These are phyloP conservation scores for Loripinus fragilis DNA, from an alignment of 2,888 invertebrate species.

Conservation along the genomic window DNA sequence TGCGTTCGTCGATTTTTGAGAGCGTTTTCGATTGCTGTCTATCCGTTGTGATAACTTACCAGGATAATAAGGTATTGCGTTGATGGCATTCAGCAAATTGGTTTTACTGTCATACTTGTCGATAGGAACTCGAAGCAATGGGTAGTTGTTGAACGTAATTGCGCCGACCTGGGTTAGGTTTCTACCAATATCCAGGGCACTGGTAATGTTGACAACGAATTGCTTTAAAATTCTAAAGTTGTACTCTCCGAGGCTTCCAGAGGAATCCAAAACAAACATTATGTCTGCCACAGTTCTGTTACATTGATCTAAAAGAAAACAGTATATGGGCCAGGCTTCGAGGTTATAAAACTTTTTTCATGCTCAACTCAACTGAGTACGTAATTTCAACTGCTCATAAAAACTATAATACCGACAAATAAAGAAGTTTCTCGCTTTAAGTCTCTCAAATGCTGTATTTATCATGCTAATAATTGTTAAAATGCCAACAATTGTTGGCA, in stretches of 20 bases:
- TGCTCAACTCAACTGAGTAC: too few relatives aligned
- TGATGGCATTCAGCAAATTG: constrained; percentile 44
- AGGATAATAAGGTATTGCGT: constrained; percentile 46
- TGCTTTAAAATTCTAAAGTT: constrained; percentile 42
- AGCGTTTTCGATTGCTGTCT: too few relatives aligned
- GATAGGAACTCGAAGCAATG: constrained; percentile 32
- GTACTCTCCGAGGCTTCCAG: constrained; percentile 45
- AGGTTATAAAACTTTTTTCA: too few relatives aligned
- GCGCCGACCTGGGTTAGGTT: constrained; percentile 50
- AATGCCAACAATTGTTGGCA: too few relatives aligned
- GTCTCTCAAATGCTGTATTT: too few relatives aligned
- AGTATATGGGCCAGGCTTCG: too few relatives aligned
- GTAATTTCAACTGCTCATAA: too few relatives aligned
- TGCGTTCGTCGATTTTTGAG: too few relatives aligned
- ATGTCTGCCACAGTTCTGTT: constrained; percentile 52
- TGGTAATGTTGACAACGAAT: constrained; percentile 48
- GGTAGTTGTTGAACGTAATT: constrained; percentile 53
- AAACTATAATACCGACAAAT: too few relatives aligned
- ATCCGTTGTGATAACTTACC: constrained; percentile 41
- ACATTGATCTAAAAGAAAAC: constrained; percentile 12
- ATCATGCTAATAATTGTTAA: too few relatives aligned
- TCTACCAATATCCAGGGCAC: constrained; percentile 43
- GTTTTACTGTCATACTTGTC: constrained; percentile 34
- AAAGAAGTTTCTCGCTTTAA: too few relatives aligned
- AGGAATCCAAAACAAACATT: constrained; percentile 53